Base-by-base conservation (phyloP, 1,140 invertebrate genomes). In the Drosophila sechellia region DNA sequence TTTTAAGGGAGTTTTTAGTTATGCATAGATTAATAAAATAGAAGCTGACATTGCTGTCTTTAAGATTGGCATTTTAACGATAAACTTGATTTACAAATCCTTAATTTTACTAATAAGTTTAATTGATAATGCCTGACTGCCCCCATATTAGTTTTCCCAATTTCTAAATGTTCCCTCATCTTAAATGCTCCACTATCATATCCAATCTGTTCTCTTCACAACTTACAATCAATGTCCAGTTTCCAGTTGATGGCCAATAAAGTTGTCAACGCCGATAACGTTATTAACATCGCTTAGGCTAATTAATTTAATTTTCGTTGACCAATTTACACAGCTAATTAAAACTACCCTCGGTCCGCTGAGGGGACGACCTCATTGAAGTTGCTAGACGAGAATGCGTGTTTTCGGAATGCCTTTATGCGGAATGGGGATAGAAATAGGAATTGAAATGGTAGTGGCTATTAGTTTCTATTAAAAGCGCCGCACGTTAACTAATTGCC, bases 391-490 rank as follows among this genome's bases (percentile, higher is more conserved):
- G 52, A 73, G 45, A 74, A 53, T 61, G 79, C 79, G 60, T 76
- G 54, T 76, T 64, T 73, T 64, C 42, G 56, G 66, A 55, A 78
- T 78, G 42, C 25, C 79, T 81, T 85, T 64, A 52, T 75, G 81
- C 54, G 55, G 73, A 42, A 59, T 42, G 25, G 5, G 25, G 27
- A 42, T 20, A 43, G 42, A 5, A 49, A 15, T 42, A 42, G 54
- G 53, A 66, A 31, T 25, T 42, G 42, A 8, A 48, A 46, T 50
- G 27, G 25, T 27, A 50, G 25, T 17, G 48, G 48, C 64, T 48
- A 78, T 86, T 86, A 81, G 70, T 81, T 86, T 78, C 74, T 81
- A 81, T 86, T 86, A 78, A 68, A 64, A 71, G 50, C 53, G 58
- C 40, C 50, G 59, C 60, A 63, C 55, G 60, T 59, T 68, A 70